A percentile compares a stretch with the other conserved stretches of the same genome.
phyloP scores from a whole-genome alignment of 1,140 invertebrate genomes.

The Dreissena rostriformis region DNA sequence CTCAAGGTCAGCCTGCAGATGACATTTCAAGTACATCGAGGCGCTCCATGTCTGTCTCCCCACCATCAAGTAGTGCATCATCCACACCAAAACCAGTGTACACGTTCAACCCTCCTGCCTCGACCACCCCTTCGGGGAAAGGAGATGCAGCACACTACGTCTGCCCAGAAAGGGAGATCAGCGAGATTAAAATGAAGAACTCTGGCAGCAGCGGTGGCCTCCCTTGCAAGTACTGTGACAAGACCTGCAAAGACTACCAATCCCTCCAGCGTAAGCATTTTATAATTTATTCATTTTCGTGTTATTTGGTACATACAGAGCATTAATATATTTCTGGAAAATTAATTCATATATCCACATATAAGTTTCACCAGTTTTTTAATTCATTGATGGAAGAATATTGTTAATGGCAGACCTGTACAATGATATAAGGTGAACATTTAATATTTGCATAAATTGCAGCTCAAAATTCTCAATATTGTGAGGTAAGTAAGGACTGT shows the following conservation, averaged over 20 bases:
- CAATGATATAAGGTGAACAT: too few relatives aligned
- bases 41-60: neutral
- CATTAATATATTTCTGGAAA: too few relatives aligned
- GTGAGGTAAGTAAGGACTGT: too few relatives aligned
- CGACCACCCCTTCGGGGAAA: neutral
- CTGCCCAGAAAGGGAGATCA: slow-evolving; percentile 38
- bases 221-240: slow-evolving; percentile 92
- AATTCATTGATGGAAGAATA: too few relatives aligned
- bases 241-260: slow-evolving; percentile 93
- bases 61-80: neutral
- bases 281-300: slow-evolving; percentile 4
- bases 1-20: neutral
- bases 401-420: too few relatives aligned
- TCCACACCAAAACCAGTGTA: slow-evolving; percentile 35
- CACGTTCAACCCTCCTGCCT: neutral
- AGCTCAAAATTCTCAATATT: too few relatives aligned
- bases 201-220: slow-evolving; percentile 81
- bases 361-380: too few relatives aligned
- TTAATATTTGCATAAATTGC: too few relatives aligned
- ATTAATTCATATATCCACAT: too few relatives aligned
- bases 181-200: slow-evolving; percentile 49
- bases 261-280: slow-evolving; percentile 74
- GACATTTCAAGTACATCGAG: slow-evolving; percentile 28
- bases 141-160: too few relatives aligned
- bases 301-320: neutral